These are phyloP conservation scores for Tokudaia tokunoshimensis DNA, from an alignment of 2,797 vertebrate genomes.

Conservation along the genomic window DNA sequence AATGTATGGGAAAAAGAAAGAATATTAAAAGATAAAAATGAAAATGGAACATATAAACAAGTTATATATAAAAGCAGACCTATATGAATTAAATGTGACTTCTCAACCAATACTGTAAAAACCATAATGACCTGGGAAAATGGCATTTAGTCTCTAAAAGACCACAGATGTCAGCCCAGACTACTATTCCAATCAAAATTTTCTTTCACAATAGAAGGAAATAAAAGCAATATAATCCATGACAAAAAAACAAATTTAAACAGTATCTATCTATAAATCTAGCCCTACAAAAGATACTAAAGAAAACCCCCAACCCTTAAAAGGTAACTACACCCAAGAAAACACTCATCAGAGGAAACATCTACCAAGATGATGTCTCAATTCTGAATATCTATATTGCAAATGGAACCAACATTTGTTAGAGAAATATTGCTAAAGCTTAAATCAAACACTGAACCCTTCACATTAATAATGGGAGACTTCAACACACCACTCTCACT, in stretches of 20 bases:
- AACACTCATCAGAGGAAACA: not conserved
- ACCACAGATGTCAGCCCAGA: not conserved
- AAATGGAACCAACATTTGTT: not conserved
- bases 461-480: not conserved
- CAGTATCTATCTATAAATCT: not conserved
- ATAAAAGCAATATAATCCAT: not conserved
- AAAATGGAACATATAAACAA: not conserved
- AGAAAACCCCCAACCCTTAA: not conserved
- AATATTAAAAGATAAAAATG: not conserved
- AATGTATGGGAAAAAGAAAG: not conserved
- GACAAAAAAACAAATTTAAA: not conserved
- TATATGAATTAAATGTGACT: not conserved
- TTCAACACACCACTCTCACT: not conserved
- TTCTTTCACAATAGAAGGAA: not conserved
- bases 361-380: not conserved
- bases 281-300: not conserved
- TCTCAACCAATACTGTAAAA: not conserved
- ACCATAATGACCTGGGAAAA: rapidly evolving
- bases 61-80: not conserved
- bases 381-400: not conserved
- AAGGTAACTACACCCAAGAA: not conserved
- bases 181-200: not conserved
- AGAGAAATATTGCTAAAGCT: not conserved
- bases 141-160: not conserved
- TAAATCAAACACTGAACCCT: not conserved